Percentiles rank a stretch among this genome's conserved stretches.
Conservation (phyloP, 2,888 invertebrate genomes). For the Idaea aversata region DNA sequence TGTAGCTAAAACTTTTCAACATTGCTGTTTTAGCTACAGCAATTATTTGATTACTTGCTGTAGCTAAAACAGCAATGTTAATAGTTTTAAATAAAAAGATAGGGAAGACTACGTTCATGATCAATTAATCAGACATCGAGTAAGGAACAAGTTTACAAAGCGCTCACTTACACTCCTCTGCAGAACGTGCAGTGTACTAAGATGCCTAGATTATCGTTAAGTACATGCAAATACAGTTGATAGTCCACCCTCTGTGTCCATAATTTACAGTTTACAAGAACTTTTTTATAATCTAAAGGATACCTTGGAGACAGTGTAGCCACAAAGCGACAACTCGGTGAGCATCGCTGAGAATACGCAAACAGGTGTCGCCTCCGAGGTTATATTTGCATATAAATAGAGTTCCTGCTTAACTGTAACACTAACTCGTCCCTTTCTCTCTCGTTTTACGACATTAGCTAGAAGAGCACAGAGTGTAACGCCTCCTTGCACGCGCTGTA, state of each 20-base stretch:
- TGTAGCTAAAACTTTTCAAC: no score
- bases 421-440: slow-evolving; percentile 70
- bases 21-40: no score
- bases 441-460: slow-evolving; percentile 52
- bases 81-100: no score
- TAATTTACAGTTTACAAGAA: slow-evolving; percentile 29
- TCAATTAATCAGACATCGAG: no score
- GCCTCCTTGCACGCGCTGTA: slow-evolving; percentile 66
- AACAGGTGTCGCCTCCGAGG: slow-evolving; percentile 80
- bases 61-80: no score
- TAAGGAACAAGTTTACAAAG: no score
- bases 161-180: no score
- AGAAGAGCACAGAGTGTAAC: slow-evolving; percentile 65
- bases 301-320: slow-evolving; percentile 67
- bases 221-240: neutral
- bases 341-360: slow-evolving; percentile 76
- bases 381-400: slow-evolving; percentile 81
- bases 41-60: no score
- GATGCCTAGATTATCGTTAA: neutral
- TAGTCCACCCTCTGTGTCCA: neutral
- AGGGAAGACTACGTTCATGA: no score
- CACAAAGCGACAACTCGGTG: slow-evolving; percentile 62
- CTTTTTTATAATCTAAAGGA: slow-evolving; percentile 63
- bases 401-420: slow-evolving; percentile 81
- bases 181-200: neutral